Conservation (phyloP, 2,797 vertebrate genomes). For the Cercopithecus hamlyni region DNA sequence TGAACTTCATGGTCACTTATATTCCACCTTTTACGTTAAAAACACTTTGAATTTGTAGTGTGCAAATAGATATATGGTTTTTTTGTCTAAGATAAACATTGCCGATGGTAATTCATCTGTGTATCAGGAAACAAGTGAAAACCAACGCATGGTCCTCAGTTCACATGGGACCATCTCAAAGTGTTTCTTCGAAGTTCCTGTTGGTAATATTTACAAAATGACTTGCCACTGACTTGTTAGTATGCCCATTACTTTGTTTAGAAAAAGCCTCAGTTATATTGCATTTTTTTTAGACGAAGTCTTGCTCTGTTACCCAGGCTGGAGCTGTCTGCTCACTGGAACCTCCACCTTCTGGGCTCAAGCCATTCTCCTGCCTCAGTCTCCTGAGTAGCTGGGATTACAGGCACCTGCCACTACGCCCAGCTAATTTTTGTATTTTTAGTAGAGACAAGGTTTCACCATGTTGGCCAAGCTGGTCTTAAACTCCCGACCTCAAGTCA, state of each 20-base stretch:
- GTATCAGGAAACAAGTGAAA: not conserved
- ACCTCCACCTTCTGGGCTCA: not conserved
- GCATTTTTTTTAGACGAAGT: not conserved
- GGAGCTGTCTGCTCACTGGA: not conserved
- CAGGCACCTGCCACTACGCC: not conserved
- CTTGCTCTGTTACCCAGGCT: not conserved
- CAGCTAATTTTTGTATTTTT: not conserved
- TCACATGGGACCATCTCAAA: not conserved
- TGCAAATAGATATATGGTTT: not conserved
- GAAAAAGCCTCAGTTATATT: not conserved
- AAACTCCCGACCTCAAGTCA: not conserved
- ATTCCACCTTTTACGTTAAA: conserved; percentile 54
- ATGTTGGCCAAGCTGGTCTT: not conserved
- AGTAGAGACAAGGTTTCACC: not conserved
- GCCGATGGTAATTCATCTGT: not conserved
- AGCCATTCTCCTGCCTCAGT: not conserved
- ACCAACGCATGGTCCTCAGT: not conserved
- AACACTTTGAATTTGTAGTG: conserved; percentile 31
- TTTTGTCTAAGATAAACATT: not conserved
- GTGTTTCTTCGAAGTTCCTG: not conserved
- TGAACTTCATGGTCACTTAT: conserved; percentile 47
- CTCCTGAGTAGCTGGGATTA: not conserved
- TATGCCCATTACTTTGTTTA: not conserved
- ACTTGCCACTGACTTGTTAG: not conserved
- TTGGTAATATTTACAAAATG: not conserved